These are phyloP conservation scores for Zaprionus ornatus DNA, from an alignment of 1,140 invertebrate genomes.

Conservation along the genomic window DNA sequence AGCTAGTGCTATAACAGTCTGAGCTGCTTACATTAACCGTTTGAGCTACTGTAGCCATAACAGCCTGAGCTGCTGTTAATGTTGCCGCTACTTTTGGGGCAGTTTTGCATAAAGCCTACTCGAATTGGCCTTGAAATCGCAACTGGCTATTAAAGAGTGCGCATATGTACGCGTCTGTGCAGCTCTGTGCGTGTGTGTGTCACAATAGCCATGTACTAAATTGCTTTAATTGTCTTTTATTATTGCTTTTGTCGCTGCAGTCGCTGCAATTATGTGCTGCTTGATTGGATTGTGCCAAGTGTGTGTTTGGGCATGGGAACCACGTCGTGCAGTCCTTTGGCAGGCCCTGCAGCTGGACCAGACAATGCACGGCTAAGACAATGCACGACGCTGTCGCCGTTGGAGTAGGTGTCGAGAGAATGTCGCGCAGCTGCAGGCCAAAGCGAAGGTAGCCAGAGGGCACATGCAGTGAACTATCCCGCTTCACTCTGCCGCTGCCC, in stretches of 20 bases:
- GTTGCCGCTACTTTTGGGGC: not conserved
- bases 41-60: not conserved
- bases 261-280: not conserved
- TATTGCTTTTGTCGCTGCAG: not conserved
- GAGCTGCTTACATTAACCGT: not conserved
- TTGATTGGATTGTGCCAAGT: not conserved
- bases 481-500: too few relatives aligned
- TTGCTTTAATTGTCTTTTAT: not conserved
- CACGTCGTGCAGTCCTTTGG: too few relatives aligned
- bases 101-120: slow-evolving; percentile 16
- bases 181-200: not conserved
- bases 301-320: too few relatives aligned
- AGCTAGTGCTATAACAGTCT: not conserved
- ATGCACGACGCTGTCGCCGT: too few relatives aligned
- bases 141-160: slow-evolving; percentile 13
- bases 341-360: too few relatives aligned
- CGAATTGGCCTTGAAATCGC: slow-evolving; percentile 21
- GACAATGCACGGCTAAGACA: too few relatives aligned
- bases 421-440: too few relatives aligned
- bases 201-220: not conserved
- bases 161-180: not conserved
- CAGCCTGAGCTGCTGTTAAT: not conserved
- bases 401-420: not conserved
- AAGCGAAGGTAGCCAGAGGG: too few relatives aligned
- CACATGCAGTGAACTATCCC: too few relatives aligned